Evolutionary conservation across 2,113 vertebrate genomes (phyloP).

Genomic region (Grallaria varia): DNA sequence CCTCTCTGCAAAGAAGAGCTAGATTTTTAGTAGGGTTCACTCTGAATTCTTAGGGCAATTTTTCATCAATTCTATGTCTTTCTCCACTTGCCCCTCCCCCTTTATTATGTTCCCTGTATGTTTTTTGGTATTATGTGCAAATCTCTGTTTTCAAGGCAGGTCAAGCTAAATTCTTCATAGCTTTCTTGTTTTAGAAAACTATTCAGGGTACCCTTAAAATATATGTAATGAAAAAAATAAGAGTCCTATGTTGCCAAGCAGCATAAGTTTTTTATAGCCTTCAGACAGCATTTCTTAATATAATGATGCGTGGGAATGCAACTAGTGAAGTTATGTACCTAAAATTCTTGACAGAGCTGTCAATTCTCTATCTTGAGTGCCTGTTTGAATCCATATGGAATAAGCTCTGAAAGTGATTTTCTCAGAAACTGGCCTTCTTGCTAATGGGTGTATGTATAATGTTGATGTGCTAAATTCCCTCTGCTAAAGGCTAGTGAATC

Average conservation of each 20-base stretch:
- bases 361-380: constrained; percentile 1
- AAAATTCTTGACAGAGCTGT: constrained; percentile 44
- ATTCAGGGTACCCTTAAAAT: background rate
- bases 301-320: constrained; percentile 46
- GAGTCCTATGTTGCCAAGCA: background rate
- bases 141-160: background rate
- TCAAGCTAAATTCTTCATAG: background rate
- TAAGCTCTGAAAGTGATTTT: background rate
- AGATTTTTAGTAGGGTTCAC: background rate
- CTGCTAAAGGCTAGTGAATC: background rate
- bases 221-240: background rate
- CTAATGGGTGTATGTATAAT: background rate
- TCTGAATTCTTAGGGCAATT: background rate
- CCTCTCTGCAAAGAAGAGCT: background rate
- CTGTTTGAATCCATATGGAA: constrained; percentile 28
- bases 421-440: background rate
- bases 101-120: background rate
- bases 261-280: constrained; percentile 25
- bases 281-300: constrained; percentile 41
- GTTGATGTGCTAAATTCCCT: background rate
- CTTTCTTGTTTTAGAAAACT: background rate
- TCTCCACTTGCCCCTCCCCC: accelerated
- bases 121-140: background rate
- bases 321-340: background rate
- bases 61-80: background rate